Base-by-base conservation (phyloP, 2,797 vertebrate species). In the Poliocrania exsul region DNA sequence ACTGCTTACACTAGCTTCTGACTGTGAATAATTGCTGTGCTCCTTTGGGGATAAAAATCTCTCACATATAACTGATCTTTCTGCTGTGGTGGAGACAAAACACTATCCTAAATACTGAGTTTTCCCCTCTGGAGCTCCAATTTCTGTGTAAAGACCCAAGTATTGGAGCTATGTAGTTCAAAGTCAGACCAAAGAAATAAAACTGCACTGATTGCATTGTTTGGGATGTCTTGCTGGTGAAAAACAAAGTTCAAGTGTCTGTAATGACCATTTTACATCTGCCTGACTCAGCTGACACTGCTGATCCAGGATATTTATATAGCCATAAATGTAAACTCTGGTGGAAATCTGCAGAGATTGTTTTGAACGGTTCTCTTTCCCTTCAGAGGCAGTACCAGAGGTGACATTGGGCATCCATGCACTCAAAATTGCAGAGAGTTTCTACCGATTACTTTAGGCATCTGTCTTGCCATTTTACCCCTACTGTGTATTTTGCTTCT, bases 181-280 rank as follows among this genome's bases (percentile, higher is more conserved):
- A 94, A 92, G 40, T 81, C 23, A 70, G 66, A 91, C 40, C 40
- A 92, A 81, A 94, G 53, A 86, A 94, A 62, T 58, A 53, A 46
- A 94, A 42, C 44, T 90, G 10, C 20, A 25, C 19, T 44, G 50
- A 40, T 47, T 65, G 11, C 20, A 28, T 6, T 80, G 51, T 16
- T 21, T 50, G 49, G 81, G 26, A 35, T 69, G 16, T 64, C 26
- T 81, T 86, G 8, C 33, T 64, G 54, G 54, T 1, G 6, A 79
- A 75, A 90, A 94, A 65, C 26, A 3, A 86, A 81, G 74, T 73
- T 54, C 57, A 72, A 3, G 16, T 64, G 47, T 84, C 47, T 79
- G 11, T 40, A 37, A 64, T 87, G 49, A 42, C 40, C 26, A 38
- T 82, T 81, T 93, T 85, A 53, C 26, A 74, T 62, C 40, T 78